phyloP scores from a whole-genome alignment of 2,797 vertebrate species.

The Acanthis flammea region DNA sequence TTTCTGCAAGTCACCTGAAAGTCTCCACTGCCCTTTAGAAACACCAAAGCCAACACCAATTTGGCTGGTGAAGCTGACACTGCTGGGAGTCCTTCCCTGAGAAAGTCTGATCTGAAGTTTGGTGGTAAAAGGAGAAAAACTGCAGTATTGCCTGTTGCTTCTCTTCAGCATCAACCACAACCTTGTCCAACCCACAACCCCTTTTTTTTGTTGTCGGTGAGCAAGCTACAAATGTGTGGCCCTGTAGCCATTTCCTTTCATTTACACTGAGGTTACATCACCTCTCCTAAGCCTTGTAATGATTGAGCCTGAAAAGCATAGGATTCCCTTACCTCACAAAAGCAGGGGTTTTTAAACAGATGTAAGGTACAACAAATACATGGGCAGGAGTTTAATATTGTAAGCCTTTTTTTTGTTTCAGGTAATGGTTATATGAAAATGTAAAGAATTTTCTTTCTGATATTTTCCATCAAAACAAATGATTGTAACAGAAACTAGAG shows the following conservation, averaged over 20 bases:
- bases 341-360: fast-evolving
- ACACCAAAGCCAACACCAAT: not conserved
- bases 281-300: not conserved
- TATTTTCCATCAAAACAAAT: not conserved
- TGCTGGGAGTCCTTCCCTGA: not conserved
- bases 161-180: not conserved
- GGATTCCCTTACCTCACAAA: not conserved
- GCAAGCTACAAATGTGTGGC: not conserved
- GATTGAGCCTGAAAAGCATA: not conserved
- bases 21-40: not conserved
- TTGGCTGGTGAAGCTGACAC: not conserved
- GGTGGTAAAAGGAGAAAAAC: not conserved
- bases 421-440: not conserved
- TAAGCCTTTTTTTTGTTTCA: not conserved
- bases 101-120: not conserved
- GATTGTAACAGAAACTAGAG: not conserved
- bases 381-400: not conserved
- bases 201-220: not conserved
- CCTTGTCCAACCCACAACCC: fast-evolving
- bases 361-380: not conserved
- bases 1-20: not conserved
- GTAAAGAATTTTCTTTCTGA: not conserved
- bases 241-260: not conserved
- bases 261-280: not conserved
- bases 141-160: not conserved